phyloP scores from a whole-genome alignment of 2,888 invertebrate genomes.

The Dicyrtoma fusca region DNA sequence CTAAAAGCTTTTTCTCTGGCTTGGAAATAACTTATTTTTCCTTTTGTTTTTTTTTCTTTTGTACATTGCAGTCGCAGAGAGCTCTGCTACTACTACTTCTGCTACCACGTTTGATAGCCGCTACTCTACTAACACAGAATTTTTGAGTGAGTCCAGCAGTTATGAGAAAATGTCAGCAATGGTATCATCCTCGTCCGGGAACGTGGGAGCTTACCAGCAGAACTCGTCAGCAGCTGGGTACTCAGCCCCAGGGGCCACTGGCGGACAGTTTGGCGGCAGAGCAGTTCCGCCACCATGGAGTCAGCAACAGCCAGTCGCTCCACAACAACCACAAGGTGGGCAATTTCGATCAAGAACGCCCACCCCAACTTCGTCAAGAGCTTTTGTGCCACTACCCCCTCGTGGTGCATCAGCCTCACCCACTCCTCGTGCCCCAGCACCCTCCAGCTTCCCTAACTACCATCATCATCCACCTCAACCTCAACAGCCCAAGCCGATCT shows the following conservation, averaged over 20 bases:
- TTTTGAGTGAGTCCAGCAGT: conserved; percentile 37
- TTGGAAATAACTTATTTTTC: conserved; percentile 16
- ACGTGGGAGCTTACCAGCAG: conserved; percentile 30
- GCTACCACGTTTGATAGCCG: conserved; percentile 50
- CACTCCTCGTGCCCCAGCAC: conserved; percentile 5
- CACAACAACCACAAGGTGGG: conserved; percentile 2
- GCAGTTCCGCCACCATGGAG: conserved; percentile 4
- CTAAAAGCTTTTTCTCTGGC: conserved; percentile 12
- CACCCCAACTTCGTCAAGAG: conserved; percentile 21
- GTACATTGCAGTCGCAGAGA: conserved; percentile 50
- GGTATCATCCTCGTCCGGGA: conserved; percentile 35
- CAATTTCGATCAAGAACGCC: conserved; percentile 35
- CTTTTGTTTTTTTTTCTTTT: conserved; percentile 25
- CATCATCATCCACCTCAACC: conserved; percentile 33
- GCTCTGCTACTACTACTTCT: conserved; percentile 51
- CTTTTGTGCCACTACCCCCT: conserved; percentile 32
- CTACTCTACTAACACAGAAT: conserved; percentile 50
- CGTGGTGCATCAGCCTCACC: conserved; percentile 32
- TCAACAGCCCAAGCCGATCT: conserved; percentile 39
- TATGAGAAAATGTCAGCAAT: conserved; percentile 23
- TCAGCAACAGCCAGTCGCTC: background rate
- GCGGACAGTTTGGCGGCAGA: background rate
- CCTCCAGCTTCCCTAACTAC: conserved; percentile 25
- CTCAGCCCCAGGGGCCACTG: background rate
- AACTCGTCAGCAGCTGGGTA: too few species aligned